These are phyloP conservation scores for Crax fasciolata DNA, from an alignment of 2,797 vertebrate genomes.

Conservation along the genomic window DNA sequence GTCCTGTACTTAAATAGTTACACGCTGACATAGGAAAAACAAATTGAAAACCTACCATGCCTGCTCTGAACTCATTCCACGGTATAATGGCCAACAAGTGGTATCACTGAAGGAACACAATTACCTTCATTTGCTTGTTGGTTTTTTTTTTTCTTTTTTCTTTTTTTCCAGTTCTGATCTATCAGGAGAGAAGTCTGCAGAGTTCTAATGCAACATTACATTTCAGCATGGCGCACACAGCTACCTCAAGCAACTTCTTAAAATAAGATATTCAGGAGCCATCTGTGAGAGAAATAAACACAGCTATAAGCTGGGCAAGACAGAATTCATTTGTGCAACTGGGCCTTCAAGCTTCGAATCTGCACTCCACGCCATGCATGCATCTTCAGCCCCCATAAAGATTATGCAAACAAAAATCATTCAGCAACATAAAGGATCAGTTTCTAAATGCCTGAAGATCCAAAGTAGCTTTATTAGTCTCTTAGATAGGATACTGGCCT, in stretches of 20 bases:
- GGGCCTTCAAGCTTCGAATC: no score
- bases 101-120: neutral
- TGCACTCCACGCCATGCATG: no score
- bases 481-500: neutral
- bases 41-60: neutral
- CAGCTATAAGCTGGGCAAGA: no score
- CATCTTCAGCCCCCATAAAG: neutral
- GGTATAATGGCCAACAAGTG: neutral
- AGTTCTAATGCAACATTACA: neutral
- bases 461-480: constrained; percentile 5
- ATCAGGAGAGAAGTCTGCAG: neutral
- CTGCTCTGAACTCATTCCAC: neutral
- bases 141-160: no score
- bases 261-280: neutral
- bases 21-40: neutral
- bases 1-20: neutral
- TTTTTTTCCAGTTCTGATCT: neutral
- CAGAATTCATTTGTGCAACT: neutral
- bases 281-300: neutral
- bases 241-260: neutral
- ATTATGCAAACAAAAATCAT: neutral
- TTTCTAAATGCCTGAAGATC: constrained; percentile 7
- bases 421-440: neutral
- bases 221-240: neutral
- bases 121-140: neutral